Evolutionary conservation across 2,888 invertebrate genomes (phyloP), one percentile per base, ranked within the genome.

Genomic region (Acleris holmiana): DNA sequence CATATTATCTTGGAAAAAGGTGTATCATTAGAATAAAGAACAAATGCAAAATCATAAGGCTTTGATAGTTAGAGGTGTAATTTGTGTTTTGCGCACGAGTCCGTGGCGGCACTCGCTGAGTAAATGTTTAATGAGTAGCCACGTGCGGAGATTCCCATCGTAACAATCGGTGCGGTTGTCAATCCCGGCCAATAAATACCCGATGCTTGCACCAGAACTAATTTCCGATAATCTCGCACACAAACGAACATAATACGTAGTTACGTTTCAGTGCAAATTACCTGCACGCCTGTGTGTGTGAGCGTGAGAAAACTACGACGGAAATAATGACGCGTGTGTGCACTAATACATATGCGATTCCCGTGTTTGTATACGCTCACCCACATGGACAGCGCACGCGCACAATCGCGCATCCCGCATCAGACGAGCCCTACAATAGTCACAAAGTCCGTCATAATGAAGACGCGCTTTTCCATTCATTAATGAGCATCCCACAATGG

Each of bases 221-320:
- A 89, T 89, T 90, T 87, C 85, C 88, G 87, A 90, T 91, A 85
- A 85, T 88, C 82, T 79, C 82, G 80, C 86, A 86, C 83, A 84
- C 80, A 78, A 71, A 77, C 71, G 69, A 71, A 72, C 69, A 68
- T 71, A 76, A 74, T 72, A 75, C 74, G 73, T 78, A 75, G 74
- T 79, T 78, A 84, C 79, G 75, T 80, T 73, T 75, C 78, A 84
- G 84, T 85, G 84, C 84, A 86, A 86, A 90, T 87, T 87, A 84
- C 80, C 78, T 73, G 72, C 80, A 79, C 75, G 77, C 71, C 79
- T 82, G 81, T 76, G 83, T 84, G 83, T 84, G 88, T 86, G 82
- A 91, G 88, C 91, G 91, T 93, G 92, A 90, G 93, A 93, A 92
- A 89, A 85, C 83, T 85, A 85, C 88, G 78, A 80, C 83, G 86